Conservation (phyloP, 2,113 vertebrate species). For the Crotalus horridus region DNA sequence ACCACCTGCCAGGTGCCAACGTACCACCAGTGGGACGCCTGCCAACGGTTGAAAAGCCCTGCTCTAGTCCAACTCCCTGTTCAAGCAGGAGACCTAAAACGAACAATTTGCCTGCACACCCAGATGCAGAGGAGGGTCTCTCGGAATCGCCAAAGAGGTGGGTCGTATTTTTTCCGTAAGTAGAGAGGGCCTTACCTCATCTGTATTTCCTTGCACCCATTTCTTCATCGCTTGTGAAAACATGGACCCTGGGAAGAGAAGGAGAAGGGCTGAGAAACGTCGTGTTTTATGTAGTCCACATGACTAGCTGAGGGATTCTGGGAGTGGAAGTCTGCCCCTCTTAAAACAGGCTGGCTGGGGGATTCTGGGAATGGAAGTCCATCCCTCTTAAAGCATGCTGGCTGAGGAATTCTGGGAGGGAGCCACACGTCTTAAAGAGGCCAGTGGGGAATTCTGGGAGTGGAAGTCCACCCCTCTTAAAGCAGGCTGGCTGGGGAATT, state of each 20-base stretch:
- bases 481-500: neutral
- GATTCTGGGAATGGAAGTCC: neutral
- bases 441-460: neutral
- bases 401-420: neutral
- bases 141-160: too few species aligned
- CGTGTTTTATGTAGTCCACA: neutral
- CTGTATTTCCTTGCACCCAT: constrained; percentile 88
- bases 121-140: too few species aligned
- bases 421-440: too few species aligned
- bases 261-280: neutral
- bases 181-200: constrained; percentile 71
- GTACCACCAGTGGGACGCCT: too few species aligned
- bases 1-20: too few species aligned
- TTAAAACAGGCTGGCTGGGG: neutral
- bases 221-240: constrained; percentile 94
- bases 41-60: too few species aligned
- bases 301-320: neutral
- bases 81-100: neutral
- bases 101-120: too few species aligned
- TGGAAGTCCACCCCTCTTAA: neutral
- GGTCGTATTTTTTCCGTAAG: too few species aligned
- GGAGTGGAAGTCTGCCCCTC: neutral
- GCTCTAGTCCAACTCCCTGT: too few species aligned
- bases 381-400: neutral
- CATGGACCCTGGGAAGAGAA: constrained; percentile 78